Percentiles rank a stretch among this genome's conserved stretches.
Evolutionary conservation across 1,140 invertebrate genomes (phyloP).

Genomic region (Apis dorsata): DNA sequence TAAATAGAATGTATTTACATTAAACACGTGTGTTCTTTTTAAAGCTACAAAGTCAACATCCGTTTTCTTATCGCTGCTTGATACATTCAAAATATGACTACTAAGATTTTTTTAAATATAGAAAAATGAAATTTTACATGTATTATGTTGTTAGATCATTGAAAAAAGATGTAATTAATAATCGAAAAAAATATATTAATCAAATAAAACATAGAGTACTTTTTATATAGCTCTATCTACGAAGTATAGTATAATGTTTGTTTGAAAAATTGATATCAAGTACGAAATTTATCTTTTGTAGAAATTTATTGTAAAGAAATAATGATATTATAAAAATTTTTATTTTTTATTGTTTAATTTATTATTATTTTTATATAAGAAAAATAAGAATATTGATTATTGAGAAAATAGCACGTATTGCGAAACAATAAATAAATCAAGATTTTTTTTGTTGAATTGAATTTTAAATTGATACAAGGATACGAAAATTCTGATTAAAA

Average conservation of each 20-base stretch:
- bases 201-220: neutral
- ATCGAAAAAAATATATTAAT: neutral
- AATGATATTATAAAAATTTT: too few relatives aligned
- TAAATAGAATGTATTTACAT: slow-evolving; percentile 67
- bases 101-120: neutral
- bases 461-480: neutral
- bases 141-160: too few relatives aligned
- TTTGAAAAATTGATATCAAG: neutral
- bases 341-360: neutral
- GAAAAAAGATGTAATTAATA: neutral
- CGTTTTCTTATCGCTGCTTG: slow-evolving; percentile 4
- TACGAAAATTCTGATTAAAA: neutral
- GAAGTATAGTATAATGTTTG: slow-evolving; percentile 7
- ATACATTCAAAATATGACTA: neutral
- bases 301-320: too few relatives aligned
- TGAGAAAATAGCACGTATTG: neutral
- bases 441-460: neutral
- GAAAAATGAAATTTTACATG: neutral
- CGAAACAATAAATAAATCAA: neutral
- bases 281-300: neutral
- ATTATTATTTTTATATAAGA: neutral
- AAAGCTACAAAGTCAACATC: slow-evolving; percentile 14
- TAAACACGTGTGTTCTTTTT: neutral
- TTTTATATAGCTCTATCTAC: neutral
- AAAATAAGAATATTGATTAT: neutral